Conservation (phyloP, 2,888 invertebrate species). For the Lochmaea crataegi region DNA sequence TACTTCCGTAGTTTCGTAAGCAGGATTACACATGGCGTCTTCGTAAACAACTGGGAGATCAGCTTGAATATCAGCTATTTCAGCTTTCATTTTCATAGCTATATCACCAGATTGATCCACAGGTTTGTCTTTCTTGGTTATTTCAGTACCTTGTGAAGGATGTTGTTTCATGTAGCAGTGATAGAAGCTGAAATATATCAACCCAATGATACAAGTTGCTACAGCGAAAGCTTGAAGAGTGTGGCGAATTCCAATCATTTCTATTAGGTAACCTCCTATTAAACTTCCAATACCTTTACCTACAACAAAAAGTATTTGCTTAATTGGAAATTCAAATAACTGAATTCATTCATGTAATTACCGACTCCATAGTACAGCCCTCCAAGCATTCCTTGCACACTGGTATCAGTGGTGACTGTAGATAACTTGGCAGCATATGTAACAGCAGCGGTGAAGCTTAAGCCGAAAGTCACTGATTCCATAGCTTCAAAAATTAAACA, state of each 20-base stretch:
- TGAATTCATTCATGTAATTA: conserved; percentile 53
- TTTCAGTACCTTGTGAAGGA: conserved; percentile 69
- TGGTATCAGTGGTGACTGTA: conserved; percentile 79
- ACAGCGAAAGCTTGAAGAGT: conserved; percentile 79
- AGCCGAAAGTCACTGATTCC: conserved; percentile 80
- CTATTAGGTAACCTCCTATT: conserved; percentile 81
- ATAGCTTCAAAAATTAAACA: conserved; percentile 81
- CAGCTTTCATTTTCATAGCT: conserved; percentile 49
- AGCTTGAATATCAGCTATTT: conserved; percentile 44
- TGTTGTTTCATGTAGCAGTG: conserved; percentile 72
- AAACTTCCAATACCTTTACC: conserved; percentile 82
- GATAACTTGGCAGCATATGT: conserved; percentile 82
- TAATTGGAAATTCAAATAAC: background rate
- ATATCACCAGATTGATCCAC: conserved; percentile 47
- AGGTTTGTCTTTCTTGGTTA: conserved; percentile 67
- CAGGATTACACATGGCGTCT: conserved; percentile 59
- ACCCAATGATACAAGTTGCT: conserved; percentile 72
- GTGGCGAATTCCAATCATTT: conserved; percentile 76
- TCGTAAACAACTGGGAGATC: conserved; percentile 55
- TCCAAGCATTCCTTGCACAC: conserved; percentile 81
- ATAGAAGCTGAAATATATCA: conserved; percentile 78
- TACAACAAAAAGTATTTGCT: conserved; percentile 58
- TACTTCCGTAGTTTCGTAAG: conserved; percentile 58
- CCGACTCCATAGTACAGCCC: conserved; percentile 85
- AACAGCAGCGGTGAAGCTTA: conserved; percentile 81